Conservation (phyloP, 2,113 vertebrate genomes). For the Saccopteryx bilineata region DNA sequence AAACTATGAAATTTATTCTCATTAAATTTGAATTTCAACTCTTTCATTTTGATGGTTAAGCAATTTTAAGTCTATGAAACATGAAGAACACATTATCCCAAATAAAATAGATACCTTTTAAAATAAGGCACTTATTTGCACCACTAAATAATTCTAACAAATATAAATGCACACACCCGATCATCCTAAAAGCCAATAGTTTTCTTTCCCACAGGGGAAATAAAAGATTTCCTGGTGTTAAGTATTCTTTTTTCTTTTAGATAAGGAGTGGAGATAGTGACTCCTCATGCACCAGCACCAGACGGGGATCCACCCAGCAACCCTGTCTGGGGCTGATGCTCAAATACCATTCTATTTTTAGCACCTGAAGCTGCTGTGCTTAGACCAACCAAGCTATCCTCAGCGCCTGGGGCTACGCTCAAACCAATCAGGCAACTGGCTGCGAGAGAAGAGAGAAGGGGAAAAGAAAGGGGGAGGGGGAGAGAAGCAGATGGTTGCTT, state of each 20-base stretch:
- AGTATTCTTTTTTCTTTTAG: background rate
- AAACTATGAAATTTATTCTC: background rate
- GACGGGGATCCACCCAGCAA: too few relatives aligned
- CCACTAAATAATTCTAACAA: background rate
- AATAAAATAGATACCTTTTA: constrained; percentile 9
- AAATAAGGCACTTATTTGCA: constrained; percentile 13
- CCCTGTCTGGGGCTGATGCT: too few relatives aligned
- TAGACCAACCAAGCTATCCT: too few relatives aligned
- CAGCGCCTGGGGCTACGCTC: too few relatives aligned
- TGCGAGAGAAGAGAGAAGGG: too few relatives aligned
- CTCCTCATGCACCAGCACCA: too few relatives aligned
- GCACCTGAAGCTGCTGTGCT: too few relatives aligned
- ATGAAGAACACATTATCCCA: constrained; percentile 1
- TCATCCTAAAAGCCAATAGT: background rate
- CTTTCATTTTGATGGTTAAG: background rate
- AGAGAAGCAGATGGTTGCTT: too few relatives aligned
- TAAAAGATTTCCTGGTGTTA: background rate
- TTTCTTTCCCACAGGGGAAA: background rate
- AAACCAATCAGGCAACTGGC: too few relatives aligned
- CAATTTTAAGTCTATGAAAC: background rate
- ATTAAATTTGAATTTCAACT: constrained; percentile 17
- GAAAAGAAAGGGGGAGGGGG: too few relatives aligned
- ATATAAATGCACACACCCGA: background rate
- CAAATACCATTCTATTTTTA: too few relatives aligned
- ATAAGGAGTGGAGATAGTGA: too few relatives aligned